Conservation (phyloP, 1,140 invertebrate species). For the Andrena cerasifolii region DNA sequence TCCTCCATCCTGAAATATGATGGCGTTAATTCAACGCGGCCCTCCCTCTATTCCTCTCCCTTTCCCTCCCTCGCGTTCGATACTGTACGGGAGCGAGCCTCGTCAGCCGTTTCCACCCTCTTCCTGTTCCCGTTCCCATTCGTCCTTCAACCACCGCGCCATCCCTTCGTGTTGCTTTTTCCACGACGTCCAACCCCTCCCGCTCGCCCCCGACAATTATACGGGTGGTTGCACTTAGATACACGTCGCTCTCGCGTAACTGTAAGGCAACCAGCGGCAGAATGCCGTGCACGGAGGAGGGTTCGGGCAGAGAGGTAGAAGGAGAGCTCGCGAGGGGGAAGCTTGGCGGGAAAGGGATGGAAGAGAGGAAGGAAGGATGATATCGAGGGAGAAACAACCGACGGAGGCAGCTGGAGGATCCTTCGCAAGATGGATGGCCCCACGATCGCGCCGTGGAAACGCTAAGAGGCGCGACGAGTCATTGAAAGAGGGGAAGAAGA, state of each 20-base stretch:
- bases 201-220: conserved; percentile 77
- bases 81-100: conserved; percentile 60
- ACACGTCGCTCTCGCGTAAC: conserved; percentile 80
- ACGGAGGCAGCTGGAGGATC: conserved; percentile 49
- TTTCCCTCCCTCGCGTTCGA: conserved; percentile 56
- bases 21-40: conserved; percentile 80
- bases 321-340: conserved; percentile 34
- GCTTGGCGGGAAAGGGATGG: conserved; percentile 43
- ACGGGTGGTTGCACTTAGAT: conserved; percentile 79
- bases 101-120: conserved; percentile 76
- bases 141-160: conserved; percentile 65
- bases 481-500: conserved; percentile 75
- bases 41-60: too few relatives aligned
- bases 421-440: conserved; percentile 75
- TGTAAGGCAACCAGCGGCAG: conserved; percentile 71
- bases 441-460: conserved; percentile 70
- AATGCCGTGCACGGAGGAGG: conserved; percentile 39
- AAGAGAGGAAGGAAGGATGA: conserved; percentile 21
- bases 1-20: conserved; percentile 80
- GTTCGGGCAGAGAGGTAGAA: conserved; percentile 29
- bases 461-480: conserved; percentile 78
- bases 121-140: conserved; percentile 57
- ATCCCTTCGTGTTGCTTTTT: conserved; percentile 59
- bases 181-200: conserved; percentile 51
- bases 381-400: conserved; percentile 45